Conservation (phyloP, 2,888 invertebrate species). For the Sinelater perroti region DNA sequence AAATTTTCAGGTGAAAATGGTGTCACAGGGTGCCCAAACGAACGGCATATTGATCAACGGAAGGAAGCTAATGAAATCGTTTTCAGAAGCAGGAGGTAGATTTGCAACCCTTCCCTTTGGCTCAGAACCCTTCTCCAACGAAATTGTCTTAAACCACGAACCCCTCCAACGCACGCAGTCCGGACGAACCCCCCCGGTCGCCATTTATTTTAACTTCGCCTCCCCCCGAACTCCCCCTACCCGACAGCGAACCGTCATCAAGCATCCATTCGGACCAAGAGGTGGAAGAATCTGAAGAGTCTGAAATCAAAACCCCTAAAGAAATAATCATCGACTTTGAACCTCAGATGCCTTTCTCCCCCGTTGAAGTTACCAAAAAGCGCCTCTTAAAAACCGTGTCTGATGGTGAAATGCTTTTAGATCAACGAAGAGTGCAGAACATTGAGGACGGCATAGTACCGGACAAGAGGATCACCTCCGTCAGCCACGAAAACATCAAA, state of each 20-base stretch:
- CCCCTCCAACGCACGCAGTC: conserved; percentile 84
- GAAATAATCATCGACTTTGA: conserved; percentile 91
- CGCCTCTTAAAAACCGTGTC: conserved; percentile 79
- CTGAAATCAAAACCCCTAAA: conserved; percentile 71
- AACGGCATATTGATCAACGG: conserved; percentile 77
- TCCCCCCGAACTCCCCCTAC: conserved; percentile 58
- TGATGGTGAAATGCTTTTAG: conserved; percentile 79
- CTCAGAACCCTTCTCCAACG: conserved; percentile 47
- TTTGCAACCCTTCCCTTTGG: conserved; percentile 57
- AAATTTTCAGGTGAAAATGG: conserved; percentile 80
- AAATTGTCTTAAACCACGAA: conserved; percentile 69
- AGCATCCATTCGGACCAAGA: conserved; percentile 53
- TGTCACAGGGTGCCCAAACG: conserved; percentile 90
- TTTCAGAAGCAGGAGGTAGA: conserved; percentile 77
- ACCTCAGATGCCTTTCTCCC: conserved; percentile 72
- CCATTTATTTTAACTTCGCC: conserved; percentile 71
- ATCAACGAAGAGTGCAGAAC: conserved; percentile 64
- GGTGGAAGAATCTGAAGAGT: conserved; percentile 57
- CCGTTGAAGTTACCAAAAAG: conserved; percentile 59
- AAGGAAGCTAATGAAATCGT: conserved; percentile 84
- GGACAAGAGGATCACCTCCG: conserved; percentile 64
- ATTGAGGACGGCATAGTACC: conserved; percentile 59
- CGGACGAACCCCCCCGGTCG: conserved; percentile 83
- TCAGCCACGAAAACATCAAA: conserved; percentile 70
- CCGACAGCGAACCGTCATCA: conserved; percentile 57